Conservation (phyloP, 2,113 vertebrate species). For the Drymodes brunneopygia region DNA sequence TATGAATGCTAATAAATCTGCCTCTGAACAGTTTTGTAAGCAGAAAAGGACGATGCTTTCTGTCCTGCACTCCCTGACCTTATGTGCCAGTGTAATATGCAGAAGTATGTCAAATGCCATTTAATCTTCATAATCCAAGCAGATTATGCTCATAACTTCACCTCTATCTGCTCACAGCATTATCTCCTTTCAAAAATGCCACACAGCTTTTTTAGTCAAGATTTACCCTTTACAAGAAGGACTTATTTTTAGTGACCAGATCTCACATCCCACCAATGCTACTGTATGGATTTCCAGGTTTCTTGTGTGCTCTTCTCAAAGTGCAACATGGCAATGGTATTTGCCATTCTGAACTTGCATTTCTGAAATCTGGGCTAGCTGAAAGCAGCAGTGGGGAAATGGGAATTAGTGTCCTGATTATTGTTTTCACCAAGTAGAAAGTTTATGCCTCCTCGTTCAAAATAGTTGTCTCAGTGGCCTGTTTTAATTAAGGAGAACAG, state of each 20-base stretch:
- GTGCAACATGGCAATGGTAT: neutral
- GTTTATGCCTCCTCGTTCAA: neutral
- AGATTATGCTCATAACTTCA: constrained; percentile 43
- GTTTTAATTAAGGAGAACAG: neutral
- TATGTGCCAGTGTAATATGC: constrained; percentile 2
- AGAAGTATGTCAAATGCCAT: constrained; percentile 37
- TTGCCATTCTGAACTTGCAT: neutral
- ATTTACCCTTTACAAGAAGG: neutral
- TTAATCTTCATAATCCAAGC: constrained; percentile 60
- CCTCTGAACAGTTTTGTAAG: neutral
- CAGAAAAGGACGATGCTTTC: neutral
- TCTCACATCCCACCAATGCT: neutral
- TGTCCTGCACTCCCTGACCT: constrained; percentile 11
- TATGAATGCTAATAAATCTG: neutral
- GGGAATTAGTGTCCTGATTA: neutral
- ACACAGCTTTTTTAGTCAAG: neutral
- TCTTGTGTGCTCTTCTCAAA: neutral
- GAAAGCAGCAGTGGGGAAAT: neutral
- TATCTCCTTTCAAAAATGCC: constrained; percentile 20
- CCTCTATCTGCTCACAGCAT: constrained; percentile 9
- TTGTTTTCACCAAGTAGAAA: neutral
- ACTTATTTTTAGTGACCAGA: neutral
- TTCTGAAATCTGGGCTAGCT: neutral
- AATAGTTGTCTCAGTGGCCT: neutral
- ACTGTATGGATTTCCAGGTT: fast-evolving